These are phyloP conservation scores for Agrotis exclamationis DNA, from an alignment of 2,888 invertebrate genomes.

Conservation along the genomic window DNA sequence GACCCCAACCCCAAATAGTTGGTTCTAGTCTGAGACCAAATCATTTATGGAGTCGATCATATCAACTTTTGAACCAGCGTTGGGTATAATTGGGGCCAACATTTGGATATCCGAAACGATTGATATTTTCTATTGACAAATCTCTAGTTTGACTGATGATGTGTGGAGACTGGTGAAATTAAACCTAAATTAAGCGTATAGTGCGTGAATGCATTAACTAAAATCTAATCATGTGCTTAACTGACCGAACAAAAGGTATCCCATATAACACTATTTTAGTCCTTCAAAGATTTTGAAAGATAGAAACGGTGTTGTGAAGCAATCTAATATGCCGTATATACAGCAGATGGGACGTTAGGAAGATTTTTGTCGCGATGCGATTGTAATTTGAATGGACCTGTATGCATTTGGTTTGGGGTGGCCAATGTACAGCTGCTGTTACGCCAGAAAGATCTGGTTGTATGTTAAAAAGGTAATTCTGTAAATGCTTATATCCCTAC, in stretches of 20 bases:
- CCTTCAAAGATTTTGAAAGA: background rate
- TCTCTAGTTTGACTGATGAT: background rate
- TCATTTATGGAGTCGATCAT: background rate
- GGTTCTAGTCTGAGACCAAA: constrained; percentile 3
- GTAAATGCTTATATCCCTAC: background rate
- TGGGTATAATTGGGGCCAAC: background rate
- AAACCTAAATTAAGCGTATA: constrained; percentile 31
- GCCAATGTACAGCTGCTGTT: background rate
- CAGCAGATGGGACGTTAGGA: background rate
- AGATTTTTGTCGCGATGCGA: background rate
- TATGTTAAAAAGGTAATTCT: too few relatives aligned
- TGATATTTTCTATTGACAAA: background rate
- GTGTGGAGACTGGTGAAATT: constrained; percentile 15
- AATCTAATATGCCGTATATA: background rate
- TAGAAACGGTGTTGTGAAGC: background rate
- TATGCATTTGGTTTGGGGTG: too few relatives aligned
- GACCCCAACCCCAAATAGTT: background rate
- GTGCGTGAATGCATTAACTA: constrained; percentile 8
- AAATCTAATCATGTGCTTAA: background rate
- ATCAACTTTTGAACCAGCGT: constrained; percentile 9
- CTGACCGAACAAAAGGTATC: too few relatives aligned
- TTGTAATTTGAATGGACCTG: background rate
- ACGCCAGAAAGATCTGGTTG: background rate
- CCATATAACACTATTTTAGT: background rate
- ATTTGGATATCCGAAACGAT: background rate